These are phyloP conservation scores for Malurus elegans DNA, from an alignment of 2,113 vertebrate species.

Conservation along the genomic window DNA sequence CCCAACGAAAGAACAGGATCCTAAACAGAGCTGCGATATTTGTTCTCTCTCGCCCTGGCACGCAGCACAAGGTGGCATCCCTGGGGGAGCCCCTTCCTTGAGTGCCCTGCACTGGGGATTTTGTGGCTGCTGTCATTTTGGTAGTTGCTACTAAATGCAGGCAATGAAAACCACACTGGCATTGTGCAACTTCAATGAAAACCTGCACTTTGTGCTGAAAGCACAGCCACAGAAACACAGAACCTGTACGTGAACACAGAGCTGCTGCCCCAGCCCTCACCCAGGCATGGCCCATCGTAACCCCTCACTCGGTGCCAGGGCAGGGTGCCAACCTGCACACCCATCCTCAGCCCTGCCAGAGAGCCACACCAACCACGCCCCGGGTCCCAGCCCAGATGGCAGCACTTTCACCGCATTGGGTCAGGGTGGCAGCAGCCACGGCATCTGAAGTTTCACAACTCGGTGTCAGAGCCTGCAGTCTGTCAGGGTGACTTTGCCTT, in stretches of 20 bases:
- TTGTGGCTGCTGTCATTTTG: not conserved
- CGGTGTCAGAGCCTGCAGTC: not conserved
- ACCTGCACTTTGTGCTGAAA: not conserved
- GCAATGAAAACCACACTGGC: accelerated
- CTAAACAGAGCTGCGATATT: not conserved
- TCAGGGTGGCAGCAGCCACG: not conserved
- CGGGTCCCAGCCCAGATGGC: not conserved
- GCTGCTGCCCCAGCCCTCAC: not conserved
- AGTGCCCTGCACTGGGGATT: not conserved
- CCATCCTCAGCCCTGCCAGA: not conserved
- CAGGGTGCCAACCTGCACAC: not conserved
- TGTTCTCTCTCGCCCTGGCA: not conserved
- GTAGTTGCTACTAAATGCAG: not conserved
- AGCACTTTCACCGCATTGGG: accelerated
- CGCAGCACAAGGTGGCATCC: accelerated
- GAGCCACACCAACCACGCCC: not conserved
- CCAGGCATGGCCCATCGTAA: accelerated
- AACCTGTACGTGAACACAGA: not conserved
- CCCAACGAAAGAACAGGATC: not conserved
- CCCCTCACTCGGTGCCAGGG: not conserved
- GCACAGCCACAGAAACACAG: not conserved
- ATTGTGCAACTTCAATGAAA: not conserved
- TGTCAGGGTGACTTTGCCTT: not conserved
- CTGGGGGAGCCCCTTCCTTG: not conserved
- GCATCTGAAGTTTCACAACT: not conserved